Percentiles rank a stretch among this genome's conserved stretches.
Conservation (phyloP, 2,888 invertebrate genomes). For the Amaurobius ferox region DNA sequence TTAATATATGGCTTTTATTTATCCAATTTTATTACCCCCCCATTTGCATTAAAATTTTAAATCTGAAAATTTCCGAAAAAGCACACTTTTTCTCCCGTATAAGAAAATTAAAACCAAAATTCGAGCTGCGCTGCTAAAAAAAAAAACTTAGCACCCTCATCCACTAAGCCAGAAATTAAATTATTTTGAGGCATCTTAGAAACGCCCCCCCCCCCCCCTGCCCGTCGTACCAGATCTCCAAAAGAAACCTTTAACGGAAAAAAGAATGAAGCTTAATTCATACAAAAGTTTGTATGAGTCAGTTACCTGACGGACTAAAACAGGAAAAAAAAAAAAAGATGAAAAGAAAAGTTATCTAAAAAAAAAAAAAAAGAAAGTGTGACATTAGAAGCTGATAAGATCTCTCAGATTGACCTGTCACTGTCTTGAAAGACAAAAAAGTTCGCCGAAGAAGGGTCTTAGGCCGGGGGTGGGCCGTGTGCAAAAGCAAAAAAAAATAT, state of each 20-base stretch:
- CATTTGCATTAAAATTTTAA: too few species aligned
- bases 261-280: slow-evolving; percentile 57
- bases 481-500: slow-evolving; percentile 20
- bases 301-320: slow-evolving; percentile 5
- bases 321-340: slow-evolving; percentile 3
- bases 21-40: too few species aligned
- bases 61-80: too few species aligned
- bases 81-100: too few species aligned
- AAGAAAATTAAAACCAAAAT: too few species aligned
- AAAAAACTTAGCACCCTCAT: neutral
- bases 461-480: slow-evolving; percentile 47
- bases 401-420: slow-evolving; percentile 71
- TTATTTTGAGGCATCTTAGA: neutral
- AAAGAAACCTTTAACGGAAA: neutral
- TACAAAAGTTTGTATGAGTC: slow-evolving; percentile 63
- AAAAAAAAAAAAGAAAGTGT: slow-evolving; percentile 34
- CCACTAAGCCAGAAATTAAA: neutral
- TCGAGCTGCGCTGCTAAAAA: too few species aligned
- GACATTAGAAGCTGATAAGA: slow-evolving; percentile 69
- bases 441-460: slow-evolving; percentile 35
- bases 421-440: slow-evolving; percentile 58
- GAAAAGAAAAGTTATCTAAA: slow-evolving; percentile 19
- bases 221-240: slow-evolving; percentile 5
- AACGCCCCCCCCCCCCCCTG: neutral
- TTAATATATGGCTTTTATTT: too few species aligned